Conservation (phyloP, 2,113 vertebrate genomes). For the Ciconia maguari region DNA sequence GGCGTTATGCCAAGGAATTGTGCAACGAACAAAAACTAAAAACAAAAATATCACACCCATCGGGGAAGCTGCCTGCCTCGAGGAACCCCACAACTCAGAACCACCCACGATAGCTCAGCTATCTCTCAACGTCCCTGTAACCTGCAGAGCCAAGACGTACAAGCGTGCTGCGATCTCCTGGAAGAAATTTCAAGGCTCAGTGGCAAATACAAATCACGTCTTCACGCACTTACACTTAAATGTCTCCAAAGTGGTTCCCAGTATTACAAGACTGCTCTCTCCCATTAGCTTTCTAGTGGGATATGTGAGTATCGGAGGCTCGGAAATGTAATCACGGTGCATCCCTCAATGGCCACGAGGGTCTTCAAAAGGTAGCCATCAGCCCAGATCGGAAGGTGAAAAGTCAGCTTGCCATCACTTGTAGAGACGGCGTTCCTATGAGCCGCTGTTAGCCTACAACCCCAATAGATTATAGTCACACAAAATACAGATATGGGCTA, state of each 20-base stretch:
- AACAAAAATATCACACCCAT: neutral
- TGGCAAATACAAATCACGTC: neutral
- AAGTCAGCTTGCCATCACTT: neutral
- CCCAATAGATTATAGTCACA: neutral
- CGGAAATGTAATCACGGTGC: neutral
- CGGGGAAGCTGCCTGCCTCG: neutral
- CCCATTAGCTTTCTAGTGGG: neutral
- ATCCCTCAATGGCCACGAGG: fast-evolving
- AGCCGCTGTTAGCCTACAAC: neutral
- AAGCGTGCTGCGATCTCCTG: neutral
- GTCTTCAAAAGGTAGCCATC: neutral
- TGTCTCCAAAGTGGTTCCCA: neutral
- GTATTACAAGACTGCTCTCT: neutral
- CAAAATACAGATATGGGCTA: neutral
- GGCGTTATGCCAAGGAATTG: neutral
- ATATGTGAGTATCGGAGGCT: fast-evolving
- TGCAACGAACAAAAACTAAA: neutral
- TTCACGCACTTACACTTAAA: neutral
- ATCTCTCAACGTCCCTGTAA: neutral
- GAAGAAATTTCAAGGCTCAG: neutral
- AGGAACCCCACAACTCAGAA: neutral
- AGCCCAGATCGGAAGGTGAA: neutral
- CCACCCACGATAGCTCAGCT: fast-evolving
- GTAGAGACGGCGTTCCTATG: fast-evolving
- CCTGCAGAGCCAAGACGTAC: neutral